These are phyloP conservation scores for Peromyscus attwateri DNA, from an alignment of 2,797 vertebrate species.

Conservation along the genomic window DNA sequence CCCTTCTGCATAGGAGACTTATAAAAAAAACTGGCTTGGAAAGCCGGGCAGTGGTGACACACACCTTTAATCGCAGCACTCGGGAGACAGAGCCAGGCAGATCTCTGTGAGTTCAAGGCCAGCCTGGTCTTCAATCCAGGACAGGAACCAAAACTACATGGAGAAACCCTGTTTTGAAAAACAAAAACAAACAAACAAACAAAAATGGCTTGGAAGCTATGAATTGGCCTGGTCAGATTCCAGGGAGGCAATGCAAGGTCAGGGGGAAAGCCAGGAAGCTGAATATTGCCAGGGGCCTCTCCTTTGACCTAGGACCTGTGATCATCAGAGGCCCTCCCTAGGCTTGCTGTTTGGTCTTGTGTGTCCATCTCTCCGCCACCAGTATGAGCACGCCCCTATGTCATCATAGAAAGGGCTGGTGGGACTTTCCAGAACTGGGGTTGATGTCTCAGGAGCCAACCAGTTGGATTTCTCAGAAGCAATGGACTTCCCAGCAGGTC, in stretches of 20 bases:
- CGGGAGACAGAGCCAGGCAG: too few species aligned
- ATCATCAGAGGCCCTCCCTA: not conserved
- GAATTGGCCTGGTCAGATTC: constrained; percentile 19
- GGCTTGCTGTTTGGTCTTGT: not conserved
- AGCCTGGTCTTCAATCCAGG: too few species aligned
- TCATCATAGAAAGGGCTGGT: not conserved
- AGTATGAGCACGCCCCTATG: not conserved
- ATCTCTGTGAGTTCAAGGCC: too few species aligned
- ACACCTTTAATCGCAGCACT: too few species aligned
- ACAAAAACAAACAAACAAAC: not conserved
- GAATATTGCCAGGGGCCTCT: not conserved
- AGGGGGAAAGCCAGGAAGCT: not conserved
- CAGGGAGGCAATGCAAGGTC: constrained; percentile 24
- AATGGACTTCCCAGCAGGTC: not conserved
- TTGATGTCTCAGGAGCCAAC: not conserved
- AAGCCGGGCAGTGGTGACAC: too few species aligned
- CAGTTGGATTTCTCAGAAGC: constrained; percentile 1
- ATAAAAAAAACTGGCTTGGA: too few species aligned
- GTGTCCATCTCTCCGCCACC: not conserved
- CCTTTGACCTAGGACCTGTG: not conserved
- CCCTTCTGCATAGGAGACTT: not conserved
- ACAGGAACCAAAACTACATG: too few species aligned
- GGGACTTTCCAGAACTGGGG: not conserved
- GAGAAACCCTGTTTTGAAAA: too few species aligned
- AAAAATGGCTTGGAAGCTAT: not conserved